Base-by-base conservation (phyloP, 2,113 vertebrate species). In the Marmota monax region DNA sequence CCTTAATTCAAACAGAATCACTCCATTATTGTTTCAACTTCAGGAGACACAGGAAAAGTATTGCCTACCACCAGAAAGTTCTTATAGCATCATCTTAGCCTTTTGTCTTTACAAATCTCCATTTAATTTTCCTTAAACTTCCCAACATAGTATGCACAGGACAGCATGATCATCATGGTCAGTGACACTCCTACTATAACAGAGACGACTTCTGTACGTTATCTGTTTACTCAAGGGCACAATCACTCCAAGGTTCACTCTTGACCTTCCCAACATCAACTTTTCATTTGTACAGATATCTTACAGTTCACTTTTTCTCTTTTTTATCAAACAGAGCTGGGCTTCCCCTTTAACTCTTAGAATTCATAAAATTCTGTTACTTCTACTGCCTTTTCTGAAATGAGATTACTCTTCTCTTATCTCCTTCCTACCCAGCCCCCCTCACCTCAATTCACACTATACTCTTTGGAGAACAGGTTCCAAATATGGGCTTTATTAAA, bases 401-500 rank as follows among this genome's bases (percentile, higher is more conserved):
- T 48, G 45, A 87, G 56, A 89, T 56, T 76, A 48, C 39, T 67
- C 45, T 93, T 69, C 73, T 69, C 14, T 93, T 51, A 72, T 76
- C 56, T 73, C 29, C 73, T 80, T 84, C 25, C 34, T 72, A 10
- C 48, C 12, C 7, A 27, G 27, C 91, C 14, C 25, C 78, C 91
- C 18, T 2, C 70, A 63, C 12, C 58, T 32, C 23, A 61, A 67
- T n/a, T 45, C 79, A 48, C 25, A 29, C 27, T 88, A 58, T 53
- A 29, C 69, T 77, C 77, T 95, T 90, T 45, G 63, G 95, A 94
- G 84, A 96, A 84, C 34, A 95, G 18, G 10, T 78, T 92, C 88
- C 42, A 94, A 94, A 90, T 32, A 48, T 20, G n/a, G 22, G 29
- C 32, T 76, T 95, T 29, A 79, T 72, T 42, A 92, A 93, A 80